A percentile compares a stretch with the other conserved stretches of the same genome.
phyloP scores from a whole-genome alignment of 2,113 vertebrate species.

The Rhinopithecus roxellana region DNA sequence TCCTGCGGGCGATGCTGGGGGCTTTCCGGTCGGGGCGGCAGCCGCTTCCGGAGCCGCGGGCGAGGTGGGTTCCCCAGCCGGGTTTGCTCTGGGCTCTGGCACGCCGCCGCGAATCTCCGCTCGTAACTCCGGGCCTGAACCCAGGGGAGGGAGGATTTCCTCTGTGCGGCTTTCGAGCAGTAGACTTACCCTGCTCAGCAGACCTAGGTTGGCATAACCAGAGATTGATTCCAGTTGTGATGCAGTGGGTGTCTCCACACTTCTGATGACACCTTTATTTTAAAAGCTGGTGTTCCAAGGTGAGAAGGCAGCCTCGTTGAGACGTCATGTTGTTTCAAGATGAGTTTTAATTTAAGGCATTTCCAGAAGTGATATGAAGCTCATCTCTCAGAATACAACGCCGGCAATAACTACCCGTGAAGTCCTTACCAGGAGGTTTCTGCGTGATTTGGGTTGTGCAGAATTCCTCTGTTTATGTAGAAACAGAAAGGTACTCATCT shows the following conservation, averaged over 20 bases:
- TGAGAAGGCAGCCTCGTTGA: not conserved
- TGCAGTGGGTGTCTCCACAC: slow-evolving; percentile 34
- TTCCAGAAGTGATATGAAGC: not conserved
- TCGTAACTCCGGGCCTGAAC: not conserved
- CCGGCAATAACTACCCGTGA: not conserved
- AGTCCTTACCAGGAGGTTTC: not conserved
- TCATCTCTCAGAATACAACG: not conserved
- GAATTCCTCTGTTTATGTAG: not conserved
- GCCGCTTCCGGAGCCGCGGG: slow-evolving; percentile 30
- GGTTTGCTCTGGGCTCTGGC: fast-evolving
- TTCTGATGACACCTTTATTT: not conserved
- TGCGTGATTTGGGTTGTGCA: not conserved
- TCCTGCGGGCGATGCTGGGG: not conserved
- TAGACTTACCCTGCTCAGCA: not conserved
- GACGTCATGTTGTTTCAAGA: not conserved
- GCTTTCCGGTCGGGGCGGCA: not conserved
- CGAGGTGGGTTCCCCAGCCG: fast-evolving
- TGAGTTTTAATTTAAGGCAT: not conserved
- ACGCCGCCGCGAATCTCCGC: not conserved
- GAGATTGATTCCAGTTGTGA: not conserved
- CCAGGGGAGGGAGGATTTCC: not conserved
- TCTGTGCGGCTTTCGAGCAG: not conserved
- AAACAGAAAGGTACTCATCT: not conserved
- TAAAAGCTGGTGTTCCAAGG: not conserved
- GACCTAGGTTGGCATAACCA: not conserved